Evolutionary conservation across 2,888 invertebrate species (phyloP), one percentile per base, ranked within the genome.

Genomic region (Sarcophaga variegata): DNA sequence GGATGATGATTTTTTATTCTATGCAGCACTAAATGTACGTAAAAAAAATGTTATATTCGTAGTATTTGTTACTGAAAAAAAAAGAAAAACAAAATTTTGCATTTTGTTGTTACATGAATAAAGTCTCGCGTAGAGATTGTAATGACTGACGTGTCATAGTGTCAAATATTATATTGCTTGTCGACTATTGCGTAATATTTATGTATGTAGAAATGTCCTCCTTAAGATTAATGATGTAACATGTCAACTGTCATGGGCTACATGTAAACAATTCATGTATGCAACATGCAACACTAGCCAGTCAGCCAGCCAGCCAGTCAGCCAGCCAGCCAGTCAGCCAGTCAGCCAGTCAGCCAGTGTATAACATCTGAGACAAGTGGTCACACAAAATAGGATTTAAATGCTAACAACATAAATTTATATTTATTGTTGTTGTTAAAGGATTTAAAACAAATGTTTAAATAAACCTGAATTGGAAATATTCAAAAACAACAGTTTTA

Each of bases 171-270:
- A 8, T 25, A 5, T 64, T 64, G 10, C 14, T 10, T 22, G 25
- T 37, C 37, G 8, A n/a, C 6, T n/a, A n/a, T 76, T 20, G 63
- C 76, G 60, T 49, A 70, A 75, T 75, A 84, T 69, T 77, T 71
- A 70, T 80, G 47, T 69, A 60, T 80, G 47, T 69, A 60, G 22
- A 60, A 14, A 47, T n/a, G 59, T 62, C 20, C 47, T 74, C 79
- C 69, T 63, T 27, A 87, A 82, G 84, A 87, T 87, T 87, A 87
- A 87, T 87, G 87, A 82, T 84, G 76, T 71, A 79, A 84, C 71
- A 87, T 87, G 87, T 84, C 84, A 87, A 70, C 74, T 83, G 78
- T 75, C 87, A 81, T 78, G 79, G 20, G n/a, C 62, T 67, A 67
- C 78, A 10, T 59, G 71, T 81, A 81, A 87, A 87, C 20, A 77